phyloP scores from a whole-genome alignment of 1,140 invertebrate genomes.

The Drosophila orosa region DNA sequence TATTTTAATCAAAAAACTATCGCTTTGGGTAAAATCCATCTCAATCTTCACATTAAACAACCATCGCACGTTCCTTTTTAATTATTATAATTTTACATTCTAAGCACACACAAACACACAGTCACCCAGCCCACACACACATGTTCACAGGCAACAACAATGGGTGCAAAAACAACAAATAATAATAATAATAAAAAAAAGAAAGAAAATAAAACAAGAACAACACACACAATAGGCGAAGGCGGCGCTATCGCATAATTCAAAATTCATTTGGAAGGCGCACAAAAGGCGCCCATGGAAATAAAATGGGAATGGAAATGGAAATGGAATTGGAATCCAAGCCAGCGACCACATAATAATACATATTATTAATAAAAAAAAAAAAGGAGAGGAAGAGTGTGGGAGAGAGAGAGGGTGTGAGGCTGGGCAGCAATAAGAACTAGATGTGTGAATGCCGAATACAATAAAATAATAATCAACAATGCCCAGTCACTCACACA shows the following conservation, averaged over 20 bases:
- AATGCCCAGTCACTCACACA: slow-evolving; percentile 46
- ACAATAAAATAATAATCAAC: slow-evolving; percentile 73
- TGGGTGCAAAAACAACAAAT: slow-evolving; percentile 40
- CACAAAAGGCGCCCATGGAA: slow-evolving; percentile 75
- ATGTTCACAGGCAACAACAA: slow-evolving; percentile 54
- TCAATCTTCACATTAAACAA: slow-evolving; percentile 6
- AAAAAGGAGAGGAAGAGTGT: fast-evolving
- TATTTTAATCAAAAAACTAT: slow-evolving; percentile 6
- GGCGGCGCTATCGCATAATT: slow-evolving; percentile 74
- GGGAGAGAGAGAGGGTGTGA: not conserved
- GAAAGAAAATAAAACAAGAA: slow-evolving; percentile 16
- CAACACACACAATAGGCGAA: slow-evolving; percentile 30
- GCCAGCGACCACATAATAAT: slow-evolving; percentile 45
- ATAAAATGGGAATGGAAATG: slow-evolving; percentile 70
- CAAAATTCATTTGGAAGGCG: slow-evolving; percentile 71
- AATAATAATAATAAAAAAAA: slow-evolving; percentile 14
- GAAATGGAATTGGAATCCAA: slow-evolving; percentile 64
- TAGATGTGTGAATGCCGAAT: slow-evolving; percentile 72
- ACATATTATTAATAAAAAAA: slow-evolving; percentile 70
- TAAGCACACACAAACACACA: slow-evolving; percentile 29
- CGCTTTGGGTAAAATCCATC: slow-evolving; percentile 3
- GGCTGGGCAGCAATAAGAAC: slow-evolving; percentile 55
- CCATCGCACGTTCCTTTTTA: slow-evolving; percentile 51
- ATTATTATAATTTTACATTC: slow-evolving; percentile 77
- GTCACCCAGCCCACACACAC: slow-evolving; percentile 15